Percentiles rank a stretch among this genome's conserved stretches.
Conservation (phyloP, 2,797 vertebrate genomes). For the Strix occidentalis region DNA sequence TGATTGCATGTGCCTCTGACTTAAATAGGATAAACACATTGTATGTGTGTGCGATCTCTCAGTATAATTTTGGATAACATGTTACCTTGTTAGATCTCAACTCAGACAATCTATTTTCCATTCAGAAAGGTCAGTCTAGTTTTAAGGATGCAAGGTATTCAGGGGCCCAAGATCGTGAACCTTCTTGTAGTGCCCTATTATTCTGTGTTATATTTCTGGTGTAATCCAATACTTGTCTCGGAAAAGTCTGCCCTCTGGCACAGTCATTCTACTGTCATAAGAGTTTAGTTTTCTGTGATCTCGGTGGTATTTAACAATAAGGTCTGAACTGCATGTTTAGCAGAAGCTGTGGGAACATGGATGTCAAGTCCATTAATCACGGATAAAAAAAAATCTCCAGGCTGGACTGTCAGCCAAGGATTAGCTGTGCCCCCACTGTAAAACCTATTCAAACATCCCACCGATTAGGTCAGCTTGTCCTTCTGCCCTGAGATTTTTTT, state of each 20-base stretch:
- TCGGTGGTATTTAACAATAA: constrained; percentile 80
- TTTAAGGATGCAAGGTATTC: not conserved
- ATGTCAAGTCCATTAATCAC: constrained; percentile 83
- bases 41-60: not conserved
- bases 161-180: not conserved
- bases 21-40: not conserved
- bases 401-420: constrained; percentile 71
- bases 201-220: not conserved
- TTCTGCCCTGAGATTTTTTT: constrained; percentile 61
- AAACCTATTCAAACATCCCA: constrained; percentile 71
- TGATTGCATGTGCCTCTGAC: not conserved
- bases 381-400: constrained; percentile 68
- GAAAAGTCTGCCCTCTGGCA: constrained; percentile 71
- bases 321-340: constrained; percentile 70
- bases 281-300: constrained; percentile 77
- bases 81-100: not conserved
- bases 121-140: not conserved
- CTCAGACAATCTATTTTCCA: not conserved
- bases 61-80: not conserved
- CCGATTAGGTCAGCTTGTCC: constrained; percentile 74
- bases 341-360: constrained; percentile 73
- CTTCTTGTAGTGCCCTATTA: constrained; percentile 22
- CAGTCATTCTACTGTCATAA: constrained; percentile 67
- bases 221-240: constrained; percentile 47
- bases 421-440: constrained; percentile 69